Conservation (phyloP, 2,797 vertebrate species). For the Martes flavigula region DNA sequence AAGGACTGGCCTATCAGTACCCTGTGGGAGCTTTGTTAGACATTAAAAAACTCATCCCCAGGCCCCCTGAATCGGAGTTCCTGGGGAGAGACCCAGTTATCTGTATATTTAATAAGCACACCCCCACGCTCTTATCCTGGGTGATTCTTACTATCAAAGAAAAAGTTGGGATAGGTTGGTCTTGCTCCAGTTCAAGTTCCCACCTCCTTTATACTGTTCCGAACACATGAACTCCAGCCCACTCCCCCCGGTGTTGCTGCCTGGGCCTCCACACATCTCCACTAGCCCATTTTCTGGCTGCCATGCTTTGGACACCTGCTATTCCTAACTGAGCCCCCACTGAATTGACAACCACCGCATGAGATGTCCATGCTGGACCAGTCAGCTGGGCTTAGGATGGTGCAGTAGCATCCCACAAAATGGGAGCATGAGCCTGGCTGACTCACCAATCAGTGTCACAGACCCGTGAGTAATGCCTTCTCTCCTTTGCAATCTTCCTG, state of each 20-base stretch:
- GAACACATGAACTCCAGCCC: background rate
- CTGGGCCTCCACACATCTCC: background rate
- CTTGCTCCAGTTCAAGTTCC: too few species aligned
- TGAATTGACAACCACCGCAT: background rate
- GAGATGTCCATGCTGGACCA: background rate
- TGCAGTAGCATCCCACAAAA: fast-evolving
- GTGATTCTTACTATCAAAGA: background rate
- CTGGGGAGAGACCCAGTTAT: background rate
- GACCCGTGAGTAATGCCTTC: background rate
- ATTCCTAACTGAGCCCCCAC: background rate
- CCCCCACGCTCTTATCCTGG: fast-evolving
- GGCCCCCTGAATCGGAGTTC: background rate
- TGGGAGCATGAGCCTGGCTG: fast-evolving
- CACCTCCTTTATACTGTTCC: background rate
- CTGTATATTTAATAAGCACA: background rate
- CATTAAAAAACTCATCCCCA: background rate
- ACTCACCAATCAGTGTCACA: background rate
- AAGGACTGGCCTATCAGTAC: background rate
- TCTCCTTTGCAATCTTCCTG: background rate
- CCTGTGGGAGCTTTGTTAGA: background rate
- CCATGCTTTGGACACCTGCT: background rate
- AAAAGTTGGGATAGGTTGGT: background rate
- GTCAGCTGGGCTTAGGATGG: background rate
- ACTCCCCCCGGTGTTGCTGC: too few species aligned
- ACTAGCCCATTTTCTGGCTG: background rate